Evolutionary conservation across 2,113 vertebrate species (phyloP).

Genomic region (Dasyornis broadbenti): DNA sequence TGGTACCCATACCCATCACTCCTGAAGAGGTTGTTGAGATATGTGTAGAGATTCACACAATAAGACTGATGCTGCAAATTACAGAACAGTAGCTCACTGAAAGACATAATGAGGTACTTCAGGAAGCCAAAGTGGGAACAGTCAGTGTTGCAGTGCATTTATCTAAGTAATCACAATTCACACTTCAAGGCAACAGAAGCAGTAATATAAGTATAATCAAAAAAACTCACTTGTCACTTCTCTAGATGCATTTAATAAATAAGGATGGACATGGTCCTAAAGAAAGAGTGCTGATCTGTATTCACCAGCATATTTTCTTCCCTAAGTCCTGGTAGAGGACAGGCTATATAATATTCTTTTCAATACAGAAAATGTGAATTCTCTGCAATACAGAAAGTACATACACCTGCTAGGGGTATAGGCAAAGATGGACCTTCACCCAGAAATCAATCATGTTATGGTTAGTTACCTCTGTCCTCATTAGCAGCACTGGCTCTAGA

Average conservation of each 20-base stretch:
- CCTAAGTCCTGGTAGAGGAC: not conserved
- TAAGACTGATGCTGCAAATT: not conserved
- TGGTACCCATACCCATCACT: not conserved
- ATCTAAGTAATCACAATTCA: not conserved
- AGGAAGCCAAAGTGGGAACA: not conserved
- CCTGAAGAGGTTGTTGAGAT: not conserved
- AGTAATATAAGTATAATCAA: not conserved
- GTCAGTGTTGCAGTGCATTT: not conserved
- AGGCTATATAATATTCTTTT: not conserved
- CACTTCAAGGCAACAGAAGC: not conserved
- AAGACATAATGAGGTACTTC: constrained; percentile 1
- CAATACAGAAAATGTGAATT: not conserved
- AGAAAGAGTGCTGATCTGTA: not conserved
- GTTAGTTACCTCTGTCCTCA: constrained; percentile 33
- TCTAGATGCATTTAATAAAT: not conserved
- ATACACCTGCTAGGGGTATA: not conserved
- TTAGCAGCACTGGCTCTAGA: constrained; percentile 1
- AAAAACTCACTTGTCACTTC: not conserved
- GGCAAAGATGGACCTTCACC: not conserved
- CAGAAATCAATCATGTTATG: constrained; percentile 34
- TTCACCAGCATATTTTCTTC: not conserved
- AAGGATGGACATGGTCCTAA: not conserved
- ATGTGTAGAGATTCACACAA: not conserved
- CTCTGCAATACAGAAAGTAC: not conserved
- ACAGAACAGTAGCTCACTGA: not conserved